A percentile compares a stretch with the other conserved stretches of the same genome.
These are phyloP conservation scores for Orchestes rusci DNA, from an alignment of 2,888 invertebrate genomes.

Conservation along the genomic window DNA sequence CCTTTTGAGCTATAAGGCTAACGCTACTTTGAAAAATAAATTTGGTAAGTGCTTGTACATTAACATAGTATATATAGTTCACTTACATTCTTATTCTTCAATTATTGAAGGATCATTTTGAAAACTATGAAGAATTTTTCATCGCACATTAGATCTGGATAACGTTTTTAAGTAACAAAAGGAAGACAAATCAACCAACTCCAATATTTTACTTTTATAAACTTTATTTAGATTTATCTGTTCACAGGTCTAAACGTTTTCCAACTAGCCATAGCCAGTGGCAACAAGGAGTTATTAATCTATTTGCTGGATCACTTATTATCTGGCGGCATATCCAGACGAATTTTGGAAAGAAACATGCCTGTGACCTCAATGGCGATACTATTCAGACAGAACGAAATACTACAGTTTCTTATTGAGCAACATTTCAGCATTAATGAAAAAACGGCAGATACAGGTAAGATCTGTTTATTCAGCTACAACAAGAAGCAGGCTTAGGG, in stretches of 20 bases:
- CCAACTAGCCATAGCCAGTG: slow-evolving; percentile 35
- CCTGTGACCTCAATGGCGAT: slow-evolving; percentile 38
- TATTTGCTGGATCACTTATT: slow-evolving; percentile 37
- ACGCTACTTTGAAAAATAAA: slow-evolving; percentile 37
- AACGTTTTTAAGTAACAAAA: too few relatives aligned
- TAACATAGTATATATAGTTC: too few relatives aligned
- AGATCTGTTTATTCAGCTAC: slow-evolving; percentile 83
- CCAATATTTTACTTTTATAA: slow-evolving; percentile 13
- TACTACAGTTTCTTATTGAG: slow-evolving; percentile 35
- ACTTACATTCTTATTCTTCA: too few relatives aligned
- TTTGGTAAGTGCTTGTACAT: too few relatives aligned
- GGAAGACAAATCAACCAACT: too few relatives aligned
- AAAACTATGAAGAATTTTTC: too few relatives aligned
- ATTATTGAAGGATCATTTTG: too few relatives aligned
- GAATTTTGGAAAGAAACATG: slow-evolving; percentile 35
- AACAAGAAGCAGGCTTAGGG: slow-evolving; percentile 86
- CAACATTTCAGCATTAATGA: slow-evolving; percentile 35
- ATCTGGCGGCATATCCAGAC: slow-evolving; percentile 37
- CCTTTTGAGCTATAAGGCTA: slow-evolving; percentile 36
- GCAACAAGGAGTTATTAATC: slow-evolving; percentile 35
- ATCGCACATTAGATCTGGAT: too few relatives aligned
- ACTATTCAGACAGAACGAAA: slow-evolving; percentile 33
- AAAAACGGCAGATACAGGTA: slow-evolving; percentile 33
- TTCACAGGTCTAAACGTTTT: slow-evolving; percentile 38
- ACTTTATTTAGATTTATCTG: neutral